Conservation (phyloP, 2,888 invertebrate species). For the Drosophila mimetica region DNA sequence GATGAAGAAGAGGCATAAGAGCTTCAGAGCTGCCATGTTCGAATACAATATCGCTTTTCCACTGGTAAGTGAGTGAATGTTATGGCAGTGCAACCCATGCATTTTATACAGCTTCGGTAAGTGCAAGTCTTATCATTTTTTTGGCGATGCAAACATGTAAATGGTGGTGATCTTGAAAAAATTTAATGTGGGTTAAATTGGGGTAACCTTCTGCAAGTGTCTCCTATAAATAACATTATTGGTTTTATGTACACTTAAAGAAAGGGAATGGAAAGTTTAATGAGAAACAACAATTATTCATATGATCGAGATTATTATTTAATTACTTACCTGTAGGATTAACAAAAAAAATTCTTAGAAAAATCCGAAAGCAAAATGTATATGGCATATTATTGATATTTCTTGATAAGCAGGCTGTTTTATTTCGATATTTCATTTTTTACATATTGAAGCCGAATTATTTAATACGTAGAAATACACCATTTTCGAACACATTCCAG, state of each 20-base stretch:
- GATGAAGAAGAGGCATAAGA: neutral
- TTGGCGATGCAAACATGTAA: conserved; percentile 21
- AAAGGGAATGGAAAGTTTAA: neutral
- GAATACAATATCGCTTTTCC: neutral
- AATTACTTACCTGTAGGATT: too few species aligned
- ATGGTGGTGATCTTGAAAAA: conserved; percentile 35
- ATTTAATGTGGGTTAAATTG: conserved; percentile 23
- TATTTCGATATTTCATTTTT: too few species aligned
- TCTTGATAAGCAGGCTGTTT: too few species aligned
- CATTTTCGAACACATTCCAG: neutral
- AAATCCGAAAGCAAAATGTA: too few species aligned
- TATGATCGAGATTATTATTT: too few species aligned
- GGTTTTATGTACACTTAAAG: neutral
- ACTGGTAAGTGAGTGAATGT: neutral
- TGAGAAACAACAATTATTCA: too few species aligned
- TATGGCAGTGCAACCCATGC: neutral
- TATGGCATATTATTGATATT: too few species aligned
- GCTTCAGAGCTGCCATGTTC: conserved; percentile 1
- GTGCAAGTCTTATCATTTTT: conserved; percentile 19
- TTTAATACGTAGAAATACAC: neutral
- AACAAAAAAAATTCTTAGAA: too few species aligned
- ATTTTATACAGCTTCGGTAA: conserved; percentile 21
- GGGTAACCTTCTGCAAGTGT: neutral
- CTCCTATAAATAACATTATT: neutral
- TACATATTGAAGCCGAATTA: too few species aligned